Evolutionary conservation across 2,113 vertebrate genomes (phyloP), one percentile per base, ranked within the genome.

Genomic region (Sisor rabdophorus): DNA sequence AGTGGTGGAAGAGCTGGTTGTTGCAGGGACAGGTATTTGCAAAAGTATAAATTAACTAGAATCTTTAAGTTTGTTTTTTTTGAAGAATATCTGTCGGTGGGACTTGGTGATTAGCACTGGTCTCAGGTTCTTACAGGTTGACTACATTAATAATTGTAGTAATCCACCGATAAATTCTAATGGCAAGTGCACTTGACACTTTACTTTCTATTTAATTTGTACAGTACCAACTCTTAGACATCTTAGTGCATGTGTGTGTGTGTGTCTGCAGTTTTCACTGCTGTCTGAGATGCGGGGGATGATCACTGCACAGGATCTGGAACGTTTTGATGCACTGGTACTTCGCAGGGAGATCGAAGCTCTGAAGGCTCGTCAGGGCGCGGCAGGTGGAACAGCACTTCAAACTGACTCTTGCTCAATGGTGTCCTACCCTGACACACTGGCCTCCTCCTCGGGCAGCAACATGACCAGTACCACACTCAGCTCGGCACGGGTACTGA

Each of bases 401-500:
- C 84, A 88, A 65, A 79, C 86, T 0, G 96, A 99, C 87, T 89
- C 92, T 75, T 90, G 89, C 85, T 99, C 97, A 32, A 82, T 93
- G 90, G 91, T 93, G 84, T 98, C 96, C 56, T 96, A 91, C 87
- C 95, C 94, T 0, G 95, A 97, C 88, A 96, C 94, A 0, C 81
- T 93, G 77, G 95, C 95, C 0, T 98, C 95, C 47, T 94, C 94
- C 0, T 91, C 90, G 3, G 94, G 93, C 86, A 99, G 96, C 89
- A 95, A 93, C 67, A 92, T 95, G 89, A 98, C 97, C 65, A 95
- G 93, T 87, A 98, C 95, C 48, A 99, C 97, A 0, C 92, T 98
- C 88, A 99, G 96, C 90, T 98, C 96, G 0, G 96, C 97, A 32
- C 90, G 97, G 94, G 97, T 99, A 85, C 26, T 12, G 36, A 47